Percentiles rank a stretch among this genome's conserved stretches.
Evolutionary conservation across 2,113 vertebrate genomes (phyloP).

Genomic region (Austrofundulus limnaeus): DNA sequence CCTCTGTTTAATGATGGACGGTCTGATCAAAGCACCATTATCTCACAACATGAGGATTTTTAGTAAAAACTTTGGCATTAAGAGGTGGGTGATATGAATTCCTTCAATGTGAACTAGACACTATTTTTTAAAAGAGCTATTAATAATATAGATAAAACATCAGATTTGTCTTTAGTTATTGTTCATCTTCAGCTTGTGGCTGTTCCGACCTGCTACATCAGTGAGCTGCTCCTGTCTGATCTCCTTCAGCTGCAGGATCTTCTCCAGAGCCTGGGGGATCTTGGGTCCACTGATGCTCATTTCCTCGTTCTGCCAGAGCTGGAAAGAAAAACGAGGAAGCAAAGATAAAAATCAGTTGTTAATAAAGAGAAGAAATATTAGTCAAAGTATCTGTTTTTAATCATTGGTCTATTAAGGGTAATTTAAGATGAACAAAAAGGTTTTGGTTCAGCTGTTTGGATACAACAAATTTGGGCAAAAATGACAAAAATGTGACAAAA

Average conservation of each 20-base stretch:
- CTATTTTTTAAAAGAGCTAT: too few relatives aligned
- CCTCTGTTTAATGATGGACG: too few relatives aligned
- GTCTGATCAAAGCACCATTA: too few relatives aligned
- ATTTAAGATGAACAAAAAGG: not conserved
- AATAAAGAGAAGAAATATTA: not conserved
- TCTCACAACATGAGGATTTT: too few relatives aligned
- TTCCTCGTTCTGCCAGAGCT: conserved; percentile 83
- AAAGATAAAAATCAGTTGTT: not conserved
- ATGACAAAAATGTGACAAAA: not conserved
- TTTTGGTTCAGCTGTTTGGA: not conserved
- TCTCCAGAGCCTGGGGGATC: conserved; percentile 92
- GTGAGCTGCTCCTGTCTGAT: conserved; percentile 89
- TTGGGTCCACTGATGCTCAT: conserved; percentile 82
- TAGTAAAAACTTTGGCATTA: too few relatives aligned
- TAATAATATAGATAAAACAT: too few relatives aligned
- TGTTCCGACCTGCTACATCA: conserved; percentile 70
- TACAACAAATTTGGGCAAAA: too few relatives aligned
- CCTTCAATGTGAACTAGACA: too few relatives aligned
- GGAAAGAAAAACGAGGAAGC: not conserved
- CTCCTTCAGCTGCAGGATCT: conserved; percentile 94
- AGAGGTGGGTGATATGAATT: too few relatives aligned
- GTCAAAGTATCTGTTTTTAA: not conserved
- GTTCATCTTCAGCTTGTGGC: fast-evolving
- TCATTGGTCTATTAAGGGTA: not conserved
- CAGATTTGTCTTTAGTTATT: not conserved